Percentiles rank a stretch among this genome's conserved stretches.
Evolutionary conservation across 2,113 vertebrate species (phyloP).

Genomic region (Narcine bancroftii): DNA sequence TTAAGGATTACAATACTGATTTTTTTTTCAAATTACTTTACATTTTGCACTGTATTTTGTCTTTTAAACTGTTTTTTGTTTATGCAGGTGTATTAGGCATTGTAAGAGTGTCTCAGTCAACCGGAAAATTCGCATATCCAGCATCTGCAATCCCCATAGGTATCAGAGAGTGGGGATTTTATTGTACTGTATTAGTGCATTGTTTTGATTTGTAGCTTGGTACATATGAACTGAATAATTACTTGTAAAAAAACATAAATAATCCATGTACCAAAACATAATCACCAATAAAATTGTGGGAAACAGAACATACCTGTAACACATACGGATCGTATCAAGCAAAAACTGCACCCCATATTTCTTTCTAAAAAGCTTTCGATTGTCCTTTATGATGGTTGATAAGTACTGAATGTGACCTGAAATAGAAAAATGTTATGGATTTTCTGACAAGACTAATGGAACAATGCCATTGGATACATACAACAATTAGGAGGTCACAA

Average conservation of each 20-base stretch:
- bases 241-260: background rate
- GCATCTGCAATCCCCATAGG: too few relatives aligned
- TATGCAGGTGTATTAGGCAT: too few relatives aligned
- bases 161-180: too few relatives aligned
- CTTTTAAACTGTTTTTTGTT: too few relatives aligned
- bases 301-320: slow-evolving; percentile 69
- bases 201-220: background rate
- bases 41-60: too few relatives aligned
- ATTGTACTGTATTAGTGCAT: background rate
- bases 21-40: too few relatives aligned
- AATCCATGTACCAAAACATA: background rate
- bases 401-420: slow-evolving; percentile 94
- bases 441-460: background rate
- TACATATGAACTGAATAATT: background rate
- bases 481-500: slow-evolving; percentile 15
- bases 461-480: background rate
- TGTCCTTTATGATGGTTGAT: slow-evolving; percentile 93
- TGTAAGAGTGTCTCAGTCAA: too few relatives aligned
- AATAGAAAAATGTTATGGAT: slow-evolving; percentile 37
- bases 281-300: background rate
- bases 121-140: too few relatives aligned
- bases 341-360: slow-evolving; percentile 92
- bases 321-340: slow-evolving; percentile 80
- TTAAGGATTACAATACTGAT: too few relatives aligned
- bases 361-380: slow-evolving; percentile 86